These are phyloP conservation scores for Scaptomyza tumidula DNA, from an alignment of 2,888 invertebrate species.

Conservation along the genomic window DNA sequence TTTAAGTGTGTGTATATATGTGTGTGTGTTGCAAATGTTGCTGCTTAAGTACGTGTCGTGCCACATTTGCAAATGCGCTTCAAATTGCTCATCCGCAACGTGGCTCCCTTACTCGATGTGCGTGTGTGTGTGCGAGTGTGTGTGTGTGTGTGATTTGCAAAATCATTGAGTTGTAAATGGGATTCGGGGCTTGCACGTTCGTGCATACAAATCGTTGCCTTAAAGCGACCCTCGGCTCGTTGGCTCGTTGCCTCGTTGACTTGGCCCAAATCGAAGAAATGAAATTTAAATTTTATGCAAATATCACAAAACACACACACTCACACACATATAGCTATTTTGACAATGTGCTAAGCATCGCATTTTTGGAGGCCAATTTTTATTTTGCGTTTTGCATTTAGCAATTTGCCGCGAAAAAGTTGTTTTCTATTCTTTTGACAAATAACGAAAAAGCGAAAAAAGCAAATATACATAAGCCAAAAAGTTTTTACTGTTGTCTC, in stretches of 20 bases:
- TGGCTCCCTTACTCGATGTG: slow-evolving; percentile 20
- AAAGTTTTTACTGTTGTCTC: slow-evolving; percentile 17
- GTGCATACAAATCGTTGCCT: slow-evolving; percentile 64
- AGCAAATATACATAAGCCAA: slow-evolving; percentile 26
- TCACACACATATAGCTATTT: slow-evolving; percentile 17
- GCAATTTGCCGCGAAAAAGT: slow-evolving; percentile 38
- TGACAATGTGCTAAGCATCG: slow-evolving; percentile 65
- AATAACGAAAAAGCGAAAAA: too few relatives aligned
- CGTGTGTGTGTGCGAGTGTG: slow-evolving; percentile 16
- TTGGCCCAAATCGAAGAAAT: slow-evolving; percentile 65
- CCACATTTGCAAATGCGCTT: slow-evolving; percentile 64
- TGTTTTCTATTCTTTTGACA: slow-evolving; percentile 14
- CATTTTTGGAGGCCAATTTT: slow-evolving; percentile 36
- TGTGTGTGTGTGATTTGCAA: slow-evolving; percentile 54
- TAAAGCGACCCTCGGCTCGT: slow-evolving; percentile 54
- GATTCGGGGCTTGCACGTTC: slow-evolving; percentile 61
- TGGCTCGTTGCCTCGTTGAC: slow-evolving; percentile 53
- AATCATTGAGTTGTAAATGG: slow-evolving; percentile 69
- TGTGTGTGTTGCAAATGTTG: slow-evolving; percentile 41
- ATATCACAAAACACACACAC: slow-evolving; percentile 30
- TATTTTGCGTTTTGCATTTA: slow-evolving; percentile 9
- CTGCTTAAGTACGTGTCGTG: slow-evolving; percentile 64
- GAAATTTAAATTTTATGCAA: slow-evolving; percentile 68
- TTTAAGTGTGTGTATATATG: not conserved
- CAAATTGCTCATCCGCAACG: slow-evolving; percentile 56